Percentiles rank a stretch among this genome's conserved stretches.
These are phyloP conservation scores for Cyrtodaria siliqua DNA, from an alignment of 2,888 invertebrate species.

Conservation along the genomic window DNA sequence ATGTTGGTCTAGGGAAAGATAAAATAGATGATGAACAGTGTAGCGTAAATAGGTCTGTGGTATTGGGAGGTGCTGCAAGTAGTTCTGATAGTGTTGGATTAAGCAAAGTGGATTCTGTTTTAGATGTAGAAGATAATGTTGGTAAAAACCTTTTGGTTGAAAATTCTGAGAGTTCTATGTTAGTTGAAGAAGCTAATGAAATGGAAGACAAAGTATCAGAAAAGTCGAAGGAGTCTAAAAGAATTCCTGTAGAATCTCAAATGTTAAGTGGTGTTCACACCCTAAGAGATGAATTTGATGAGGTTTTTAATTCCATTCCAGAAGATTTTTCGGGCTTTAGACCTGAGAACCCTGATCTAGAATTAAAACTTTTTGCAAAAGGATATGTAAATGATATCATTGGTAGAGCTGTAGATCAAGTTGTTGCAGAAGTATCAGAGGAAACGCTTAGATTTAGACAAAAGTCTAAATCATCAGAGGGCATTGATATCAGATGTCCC, in stretches of 20 bases:
- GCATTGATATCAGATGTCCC: constrained; percentile 37
- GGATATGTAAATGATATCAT: constrained; percentile 52
- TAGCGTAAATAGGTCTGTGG: too few relatives aligned
- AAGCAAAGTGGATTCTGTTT: too few relatives aligned
- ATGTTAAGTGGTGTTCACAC: too few relatives aligned
- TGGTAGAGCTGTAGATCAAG: constrained; percentile 27
- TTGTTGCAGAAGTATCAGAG: constrained; percentile 19
- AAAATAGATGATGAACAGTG: too few relatives aligned
- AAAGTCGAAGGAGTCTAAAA: too few relatives aligned
- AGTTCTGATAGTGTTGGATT: too few relatives aligned
- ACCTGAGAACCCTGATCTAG: constrained; percentile 2
- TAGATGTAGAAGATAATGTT: constrained; percentile 2
- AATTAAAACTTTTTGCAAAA: constrained; percentile 41
- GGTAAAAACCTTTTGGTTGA: background rate
- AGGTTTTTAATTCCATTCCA: constrained; percentile 49
- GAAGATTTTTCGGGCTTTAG: constrained; percentile 1
- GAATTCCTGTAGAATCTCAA: too few relatives aligned
- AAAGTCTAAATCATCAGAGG: constrained; percentile 25
- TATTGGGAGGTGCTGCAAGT: too few relatives aligned
- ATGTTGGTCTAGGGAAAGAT: too few relatives aligned
- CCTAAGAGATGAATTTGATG: constrained; percentile 23
- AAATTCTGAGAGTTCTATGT: background rate
- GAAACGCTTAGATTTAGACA: constrained; percentile 27
- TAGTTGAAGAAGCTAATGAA: too few relatives aligned
- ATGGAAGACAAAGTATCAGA: too few relatives aligned